Evolutionary conservation across 2,113 vertebrate genomes (phyloP), one percentile per base, ranked within the genome.

Genomic region (Mesitornis unicolor): DNA sequence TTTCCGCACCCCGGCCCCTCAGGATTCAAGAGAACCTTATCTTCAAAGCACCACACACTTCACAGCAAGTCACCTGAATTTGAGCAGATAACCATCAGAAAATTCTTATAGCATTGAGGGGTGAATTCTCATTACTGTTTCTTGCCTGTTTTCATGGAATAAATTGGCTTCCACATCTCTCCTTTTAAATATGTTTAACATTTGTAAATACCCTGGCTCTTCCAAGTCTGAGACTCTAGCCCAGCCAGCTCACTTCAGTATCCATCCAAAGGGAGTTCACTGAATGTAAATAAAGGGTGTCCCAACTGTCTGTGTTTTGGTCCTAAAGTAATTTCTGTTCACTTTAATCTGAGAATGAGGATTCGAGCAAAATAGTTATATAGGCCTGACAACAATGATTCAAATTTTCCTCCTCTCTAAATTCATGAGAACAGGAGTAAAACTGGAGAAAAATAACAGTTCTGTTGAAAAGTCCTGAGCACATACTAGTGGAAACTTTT

Each of bases 401-500:
- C 69, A 77, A 85, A 95, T 35, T 73, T 90, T 89, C 35, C 63
- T 73, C 65, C 67, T 82, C 93, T 91, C 87, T 93, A 69, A 90
- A 65, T 43, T 60, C 90, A 96, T 61, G 83, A 65, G 91, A 96
- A 53, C 29, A 78, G 20, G 25, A 89, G 36, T 90, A 92, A 91
- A 94, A 76, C 65, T 51, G 21, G 56, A 94, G 80, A 90, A 96
- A 96, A 97, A 88, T 70, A 96, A 73, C 53, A 38, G 40, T 79
- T 91, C 81, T 59, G 26, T 94, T 91, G 77, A 95, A 70, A 96
- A 92, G 60, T 64, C 21, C 31, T 77, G 60, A 97, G 56, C 51
- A 76, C 85, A 81, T 84, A 80, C 33, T 70, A 1, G 0, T 93
- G 96, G 96, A 97, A 98, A 98, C 24, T 95, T 97, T 87, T 93